Conservation (phyloP, 2,113 vertebrate species). For the Macrotis lagotis region DNA sequence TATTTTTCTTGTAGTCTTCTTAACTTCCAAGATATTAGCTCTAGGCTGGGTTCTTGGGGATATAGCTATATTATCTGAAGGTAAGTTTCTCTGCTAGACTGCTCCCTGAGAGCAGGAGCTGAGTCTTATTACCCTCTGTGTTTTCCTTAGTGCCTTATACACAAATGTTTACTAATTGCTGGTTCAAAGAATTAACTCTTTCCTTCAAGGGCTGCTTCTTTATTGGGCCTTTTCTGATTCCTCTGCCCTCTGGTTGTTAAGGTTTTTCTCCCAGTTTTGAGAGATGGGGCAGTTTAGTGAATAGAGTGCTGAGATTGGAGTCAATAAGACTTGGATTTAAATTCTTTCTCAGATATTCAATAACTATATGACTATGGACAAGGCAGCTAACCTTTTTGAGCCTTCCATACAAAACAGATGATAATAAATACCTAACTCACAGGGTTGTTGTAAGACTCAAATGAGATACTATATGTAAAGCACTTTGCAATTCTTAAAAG, state of each 20-base stretch:
- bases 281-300: neutral
- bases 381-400: neutral
- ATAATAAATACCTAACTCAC: no score
- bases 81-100: conserved; percentile 26
- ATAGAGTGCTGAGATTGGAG: neutral
- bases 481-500: neutral
- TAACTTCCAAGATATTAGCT: conserved; percentile 1
- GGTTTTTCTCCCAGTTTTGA: neutral
- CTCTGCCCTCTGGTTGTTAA: neutral
- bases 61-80: neutral
- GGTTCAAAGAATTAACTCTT: neutral
- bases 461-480: neutral
- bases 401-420: neutral
- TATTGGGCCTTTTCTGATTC: neutral
- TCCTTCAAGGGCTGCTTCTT: neutral
- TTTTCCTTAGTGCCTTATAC: neutral
- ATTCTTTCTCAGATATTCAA: neutral
- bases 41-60: conserved; percentile 15
- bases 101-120: neutral
- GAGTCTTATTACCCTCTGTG: neutral
- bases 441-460: no score
- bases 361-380: neutral
- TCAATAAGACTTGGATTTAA: neutral
- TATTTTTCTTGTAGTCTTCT: conserved; percentile 1
- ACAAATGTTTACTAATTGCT: neutral